phyloP scores from a whole-genome alignment of 2,113 vertebrate genomes.

The Nymphicus hollandicus region DNA sequence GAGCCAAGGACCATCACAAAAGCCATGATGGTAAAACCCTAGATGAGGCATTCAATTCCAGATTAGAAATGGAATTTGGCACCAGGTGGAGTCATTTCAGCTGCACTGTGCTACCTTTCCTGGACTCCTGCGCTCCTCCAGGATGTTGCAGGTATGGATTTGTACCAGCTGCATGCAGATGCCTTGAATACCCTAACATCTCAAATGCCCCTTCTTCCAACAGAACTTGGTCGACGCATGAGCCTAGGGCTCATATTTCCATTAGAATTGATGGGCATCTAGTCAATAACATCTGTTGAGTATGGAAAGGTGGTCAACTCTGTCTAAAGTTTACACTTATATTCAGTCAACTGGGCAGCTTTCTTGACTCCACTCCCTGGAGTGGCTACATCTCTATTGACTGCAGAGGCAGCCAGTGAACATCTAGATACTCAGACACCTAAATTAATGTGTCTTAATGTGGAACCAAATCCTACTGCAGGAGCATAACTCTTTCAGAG shows the following conservation, averaged over 20 bases:
- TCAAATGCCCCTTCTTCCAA: not conserved
- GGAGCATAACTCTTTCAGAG: not conserved
- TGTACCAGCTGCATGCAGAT: not conserved
- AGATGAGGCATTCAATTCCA: not conserved
- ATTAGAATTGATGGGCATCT: not conserved
- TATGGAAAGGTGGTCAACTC: not conserved
- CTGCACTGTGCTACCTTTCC: not conserved
- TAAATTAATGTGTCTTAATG: not conserved
- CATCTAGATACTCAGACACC: not conserved
- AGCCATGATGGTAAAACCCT: not conserved
- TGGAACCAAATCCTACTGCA: not conserved
- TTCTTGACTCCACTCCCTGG: not conserved
- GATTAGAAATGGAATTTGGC: not conserved
- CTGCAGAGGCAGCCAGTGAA: not conserved
- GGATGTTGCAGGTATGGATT: not conserved
- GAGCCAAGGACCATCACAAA: not conserved
- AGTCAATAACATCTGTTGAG: not conserved
- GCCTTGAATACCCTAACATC: not conserved
- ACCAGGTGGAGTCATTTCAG: not conserved
- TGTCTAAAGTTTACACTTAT: not conserved
- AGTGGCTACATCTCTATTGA: not conserved
- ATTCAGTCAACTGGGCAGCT: rapidly evolving
- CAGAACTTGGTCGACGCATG: not conserved
- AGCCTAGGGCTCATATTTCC: not conserved
- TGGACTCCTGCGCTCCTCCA: not conserved